phyloP scores from a whole-genome alignment of 2,113 vertebrate genomes.

The Gnathonemus longibarbis region DNA sequence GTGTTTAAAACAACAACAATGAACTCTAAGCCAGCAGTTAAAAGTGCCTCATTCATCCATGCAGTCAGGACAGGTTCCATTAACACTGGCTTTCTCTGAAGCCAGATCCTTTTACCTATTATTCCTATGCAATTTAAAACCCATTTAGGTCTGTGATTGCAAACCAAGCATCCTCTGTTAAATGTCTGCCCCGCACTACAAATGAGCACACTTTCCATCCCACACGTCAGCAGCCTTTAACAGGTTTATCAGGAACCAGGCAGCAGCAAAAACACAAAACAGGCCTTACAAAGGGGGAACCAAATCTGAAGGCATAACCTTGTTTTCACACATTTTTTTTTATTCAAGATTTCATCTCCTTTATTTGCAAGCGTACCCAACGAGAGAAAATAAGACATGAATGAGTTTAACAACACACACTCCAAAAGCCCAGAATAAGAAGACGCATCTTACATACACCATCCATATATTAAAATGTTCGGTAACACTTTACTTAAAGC shows the following conservation, averaged over 20 bases:
- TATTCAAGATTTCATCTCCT: background rate
- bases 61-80: slow-evolving; percentile 15
- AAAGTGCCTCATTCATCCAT: slow-evolving; percentile 11
- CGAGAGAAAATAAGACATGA: background rate
- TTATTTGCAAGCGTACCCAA: background rate
- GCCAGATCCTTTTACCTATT: slow-evolving; percentile 14
- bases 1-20: slow-evolving; percentile 17
- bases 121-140: slow-evolving; percentile 17
- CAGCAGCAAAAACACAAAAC: background rate
- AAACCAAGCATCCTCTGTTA: slow-evolving; percentile 16
- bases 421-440: background rate
- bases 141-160: slow-evolving; percentile 12
- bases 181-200: slow-evolving; percentile 1
- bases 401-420: background rate
- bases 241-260: background rate
- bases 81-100: slow-evolving; percentile 11
- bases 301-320: background rate
- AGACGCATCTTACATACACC: background rate
- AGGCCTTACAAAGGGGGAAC: background rate
- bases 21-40: slow-evolving; percentile 2
- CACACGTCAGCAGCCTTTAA: background rate
- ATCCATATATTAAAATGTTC: background rate
- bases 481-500: background rate
- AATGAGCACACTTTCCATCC: background rate
- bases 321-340: background rate